Percentiles rank a stretch among this genome's conserved stretches.
These are phyloP conservation scores for Calyptommatus sinebrachiatus DNA, from an alignment of 2,113 vertebrate species.

Conservation along the genomic window DNA sequence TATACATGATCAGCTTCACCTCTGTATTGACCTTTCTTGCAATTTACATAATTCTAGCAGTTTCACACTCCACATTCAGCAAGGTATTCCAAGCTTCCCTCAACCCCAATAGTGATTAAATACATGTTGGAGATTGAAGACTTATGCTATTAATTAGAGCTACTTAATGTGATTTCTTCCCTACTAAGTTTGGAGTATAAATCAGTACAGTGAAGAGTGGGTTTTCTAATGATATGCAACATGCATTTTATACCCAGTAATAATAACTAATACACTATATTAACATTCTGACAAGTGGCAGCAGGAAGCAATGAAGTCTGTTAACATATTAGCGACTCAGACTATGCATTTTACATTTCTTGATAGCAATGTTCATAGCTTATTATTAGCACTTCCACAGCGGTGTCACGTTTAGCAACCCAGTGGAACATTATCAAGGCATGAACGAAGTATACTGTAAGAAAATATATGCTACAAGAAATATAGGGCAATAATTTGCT, in stretches of 20 bases:
- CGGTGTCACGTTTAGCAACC: not conserved
- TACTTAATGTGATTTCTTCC: not conserved
- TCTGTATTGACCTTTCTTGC: not conserved
- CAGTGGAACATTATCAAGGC: not conserved
- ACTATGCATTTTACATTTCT: not conserved
- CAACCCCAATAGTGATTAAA: slow-evolving; percentile 25
- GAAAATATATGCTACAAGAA: not conserved
- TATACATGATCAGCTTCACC: not conserved
- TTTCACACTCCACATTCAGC: not conserved
- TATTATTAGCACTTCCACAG: not conserved
- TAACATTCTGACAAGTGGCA: slow-evolving; percentile 40
- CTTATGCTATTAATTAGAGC: slow-evolving; percentile 17
- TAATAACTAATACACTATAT: slow-evolving; percentile 13
- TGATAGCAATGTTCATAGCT: not conserved
- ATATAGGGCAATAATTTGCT: too few relatives aligned
- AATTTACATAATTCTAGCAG: not conserved
- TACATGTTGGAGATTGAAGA: not conserved
- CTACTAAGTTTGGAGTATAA: not conserved
- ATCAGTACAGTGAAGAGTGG: slow-evolving; percentile 11
- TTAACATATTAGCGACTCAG: slow-evolving; percentile 22
- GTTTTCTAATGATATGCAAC: slow-evolving; percentile 7
- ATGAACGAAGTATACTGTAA: not conserved
- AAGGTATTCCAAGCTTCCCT: not conserved
- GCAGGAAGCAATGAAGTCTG: slow-evolving; percentile 18
- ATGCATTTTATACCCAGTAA: slow-evolving; percentile 22